Conservation (phyloP, 2,888 invertebrate species). For the Lysandra bellargus region DNA sequence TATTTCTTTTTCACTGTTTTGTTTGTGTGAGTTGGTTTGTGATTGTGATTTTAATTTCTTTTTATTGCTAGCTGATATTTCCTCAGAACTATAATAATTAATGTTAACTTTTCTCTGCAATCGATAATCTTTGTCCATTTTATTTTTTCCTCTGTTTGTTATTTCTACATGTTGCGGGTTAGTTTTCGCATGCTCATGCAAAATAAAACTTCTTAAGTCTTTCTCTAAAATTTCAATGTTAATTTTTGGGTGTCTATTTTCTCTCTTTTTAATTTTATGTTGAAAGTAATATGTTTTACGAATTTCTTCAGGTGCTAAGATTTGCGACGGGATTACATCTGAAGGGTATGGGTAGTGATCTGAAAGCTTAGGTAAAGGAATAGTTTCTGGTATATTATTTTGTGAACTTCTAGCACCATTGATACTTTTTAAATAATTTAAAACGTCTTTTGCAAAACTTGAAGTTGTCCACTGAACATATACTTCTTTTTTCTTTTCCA, state of each 20-base stretch:
- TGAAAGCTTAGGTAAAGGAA: slow-evolving; percentile 57
- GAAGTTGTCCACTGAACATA: slow-evolving; percentile 69
- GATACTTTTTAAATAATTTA: slow-evolving; percentile 66
- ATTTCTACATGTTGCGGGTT: slow-evolving; percentile 57
- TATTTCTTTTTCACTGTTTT: neutral
- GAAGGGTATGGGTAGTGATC: slow-evolving; percentile 65
- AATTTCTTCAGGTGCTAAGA: slow-evolving; percentile 54
- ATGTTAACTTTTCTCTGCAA: slow-evolving; percentile 52
- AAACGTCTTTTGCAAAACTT: slow-evolving; percentile 63
- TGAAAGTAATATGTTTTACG: slow-evolving; percentile 46
- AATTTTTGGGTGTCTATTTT: slow-evolving; percentile 50
- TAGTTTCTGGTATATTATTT: slow-evolving; percentile 57
- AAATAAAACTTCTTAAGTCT: slow-evolving; percentile 55
- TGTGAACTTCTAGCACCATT: slow-evolving; percentile 54
- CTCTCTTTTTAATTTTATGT: slow-evolving; percentile 50
- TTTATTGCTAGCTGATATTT: slow-evolving; percentile 41
- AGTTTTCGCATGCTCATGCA: slow-evolving; percentile 56
- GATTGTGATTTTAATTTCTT: slow-evolving; percentile 8
- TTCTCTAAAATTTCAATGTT: slow-evolving; percentile 65
- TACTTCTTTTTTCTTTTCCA: slow-evolving; percentile 51
- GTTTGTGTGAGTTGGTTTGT: slow-evolving; percentile 30
- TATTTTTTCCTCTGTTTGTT: slow-evolving; percentile 54
- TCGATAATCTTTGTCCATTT: slow-evolving; percentile 47
- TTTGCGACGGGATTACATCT: slow-evolving; percentile 55
- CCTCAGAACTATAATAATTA: slow-evolving; percentile 42